Conservation (phyloP, 2,888 invertebrate genomes). For the Pardosa pseudoannulata region DNA sequence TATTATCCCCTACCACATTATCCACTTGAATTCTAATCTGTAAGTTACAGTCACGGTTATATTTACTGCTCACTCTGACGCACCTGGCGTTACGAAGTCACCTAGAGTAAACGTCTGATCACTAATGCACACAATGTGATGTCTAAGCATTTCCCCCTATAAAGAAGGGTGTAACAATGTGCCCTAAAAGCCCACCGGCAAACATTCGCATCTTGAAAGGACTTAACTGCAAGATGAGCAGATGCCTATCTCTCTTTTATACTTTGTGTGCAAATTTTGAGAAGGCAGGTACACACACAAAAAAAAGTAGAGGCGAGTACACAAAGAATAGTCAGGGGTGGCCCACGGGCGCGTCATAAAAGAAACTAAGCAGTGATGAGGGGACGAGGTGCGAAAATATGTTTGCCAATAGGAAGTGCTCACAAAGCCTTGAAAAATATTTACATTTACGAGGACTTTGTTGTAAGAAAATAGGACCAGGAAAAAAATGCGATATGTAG, state of each 20-base stretch:
- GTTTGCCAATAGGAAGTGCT: background rate
- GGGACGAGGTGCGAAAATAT: background rate
- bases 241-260: slow-evolving; percentile 11
- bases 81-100: background rate
- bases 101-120: background rate
- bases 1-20: no score
- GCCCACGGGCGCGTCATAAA: background rate
- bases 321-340: background rate
- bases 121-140: background rate
- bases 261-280: background rate
- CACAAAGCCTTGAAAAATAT: background rate
- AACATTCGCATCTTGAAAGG: background rate
- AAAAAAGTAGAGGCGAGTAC: background rate
- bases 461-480: no score
- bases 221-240: slow-evolving; percentile 2
- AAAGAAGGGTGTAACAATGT: background rate
- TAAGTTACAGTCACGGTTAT: no score
- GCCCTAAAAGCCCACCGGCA: background rate
- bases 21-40: no score
- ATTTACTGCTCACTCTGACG: background rate
- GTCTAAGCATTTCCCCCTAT: background rate
- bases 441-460: background rate
- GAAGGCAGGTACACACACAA: background rate
- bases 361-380: background rate
- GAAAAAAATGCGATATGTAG: no score